Conservation (phyloP, 2,797 vertebrate genomes). For the Hapalemur alaotrensis region DNA sequence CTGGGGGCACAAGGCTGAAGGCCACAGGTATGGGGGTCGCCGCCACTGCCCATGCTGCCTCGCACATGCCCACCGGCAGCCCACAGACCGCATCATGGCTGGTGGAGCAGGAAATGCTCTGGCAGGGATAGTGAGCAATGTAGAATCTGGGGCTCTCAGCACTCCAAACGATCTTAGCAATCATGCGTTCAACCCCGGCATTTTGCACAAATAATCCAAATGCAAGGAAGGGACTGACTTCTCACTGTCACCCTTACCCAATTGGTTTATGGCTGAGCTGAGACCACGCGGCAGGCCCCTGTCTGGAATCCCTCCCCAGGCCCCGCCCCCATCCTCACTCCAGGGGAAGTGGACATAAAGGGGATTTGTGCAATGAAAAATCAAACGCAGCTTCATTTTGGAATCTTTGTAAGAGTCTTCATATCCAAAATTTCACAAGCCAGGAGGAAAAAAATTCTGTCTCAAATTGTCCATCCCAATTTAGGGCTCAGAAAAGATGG, state of each 20-base stretch:
- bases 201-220: neutral
- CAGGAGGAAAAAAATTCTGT: neutral
- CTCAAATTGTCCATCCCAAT: neutral
- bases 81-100: neutral
- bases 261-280: neutral
- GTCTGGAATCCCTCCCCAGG: neutral
- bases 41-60: fast-evolving
- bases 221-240: neutral
- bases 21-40: neutral
- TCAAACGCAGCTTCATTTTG: neutral
- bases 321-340: neutral
- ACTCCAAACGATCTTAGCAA: neutral
- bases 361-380: neutral
- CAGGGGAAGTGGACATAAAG: neutral
- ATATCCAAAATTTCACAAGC: neutral
- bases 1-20: neutral
- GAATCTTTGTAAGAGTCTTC: neutral
- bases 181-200: neutral
- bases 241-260: neutral
- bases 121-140: neutral
- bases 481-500: neutral
- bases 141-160: neutral
- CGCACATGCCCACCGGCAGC: neutral
- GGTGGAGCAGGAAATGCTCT: neutral
- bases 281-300: neutral